These are phyloP conservation scores for Pseudopodoces humilis DNA, from an alignment of 2,113 vertebrate genomes.

Conservation along the genomic window DNA sequence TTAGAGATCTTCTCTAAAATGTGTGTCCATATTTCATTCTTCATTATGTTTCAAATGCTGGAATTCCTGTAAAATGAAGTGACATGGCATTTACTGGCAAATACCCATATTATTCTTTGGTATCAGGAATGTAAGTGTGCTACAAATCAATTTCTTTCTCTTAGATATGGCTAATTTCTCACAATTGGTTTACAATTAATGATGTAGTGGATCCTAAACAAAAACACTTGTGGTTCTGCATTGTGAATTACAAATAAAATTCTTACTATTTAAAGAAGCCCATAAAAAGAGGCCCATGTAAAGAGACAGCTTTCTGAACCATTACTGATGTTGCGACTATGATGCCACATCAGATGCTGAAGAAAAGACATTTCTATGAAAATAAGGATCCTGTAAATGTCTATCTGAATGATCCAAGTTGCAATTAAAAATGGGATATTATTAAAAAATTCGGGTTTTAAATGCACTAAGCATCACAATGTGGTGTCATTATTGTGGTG, in stretches of 20 bases:
- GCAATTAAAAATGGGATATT: neutral
- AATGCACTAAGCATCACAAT: neutral
- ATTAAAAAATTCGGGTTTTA: neutral
- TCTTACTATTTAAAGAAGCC: neutral
- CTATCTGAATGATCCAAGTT: neutral
- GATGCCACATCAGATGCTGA: neutral
- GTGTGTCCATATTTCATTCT: neutral
- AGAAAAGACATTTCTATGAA: neutral
- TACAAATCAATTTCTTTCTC: neutral
- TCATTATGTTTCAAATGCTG: neutral
- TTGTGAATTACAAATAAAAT: neutral
- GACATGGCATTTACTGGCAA: neutral
- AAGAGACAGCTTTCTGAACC: neutral
- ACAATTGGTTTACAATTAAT: neutral
- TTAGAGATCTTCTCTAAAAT: neutral
- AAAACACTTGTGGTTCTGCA: neutral
- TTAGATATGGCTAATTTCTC: neutral
- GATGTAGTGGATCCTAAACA: neutral
- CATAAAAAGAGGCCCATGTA: neutral
- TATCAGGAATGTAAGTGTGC: neutral
- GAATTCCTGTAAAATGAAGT: neutral
- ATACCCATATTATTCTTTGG: neutral
- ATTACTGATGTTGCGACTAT: neutral
- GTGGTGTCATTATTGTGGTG: neutral
- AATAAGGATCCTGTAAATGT: neutral